A percentile compares a stretch with the other conserved stretches of the same genome.
Evolutionary conservation across 2,113 vertebrate genomes (phyloP).

Genomic region (Tachuris rubrigastra): DNA sequence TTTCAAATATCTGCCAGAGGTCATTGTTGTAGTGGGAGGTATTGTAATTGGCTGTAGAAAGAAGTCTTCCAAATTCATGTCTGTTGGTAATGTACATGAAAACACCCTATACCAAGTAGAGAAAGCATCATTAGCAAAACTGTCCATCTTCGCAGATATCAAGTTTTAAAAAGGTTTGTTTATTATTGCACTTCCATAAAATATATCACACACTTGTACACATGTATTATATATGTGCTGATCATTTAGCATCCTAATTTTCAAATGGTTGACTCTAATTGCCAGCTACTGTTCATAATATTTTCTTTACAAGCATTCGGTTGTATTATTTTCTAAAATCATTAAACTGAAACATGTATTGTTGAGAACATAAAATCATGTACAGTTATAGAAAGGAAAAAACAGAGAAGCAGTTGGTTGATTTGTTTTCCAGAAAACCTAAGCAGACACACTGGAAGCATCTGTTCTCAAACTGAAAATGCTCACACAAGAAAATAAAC

Average conservation of each 20-base stretch:
- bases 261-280: not conserved
- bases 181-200: not conserved
- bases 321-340: not conserved
- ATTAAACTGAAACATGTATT: not conserved
- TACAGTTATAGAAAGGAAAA: not conserved
- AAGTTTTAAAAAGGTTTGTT: not conserved
- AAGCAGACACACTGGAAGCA: not conserved
- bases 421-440: slow-evolving; percentile 25
- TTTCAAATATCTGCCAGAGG: slow-evolving; percentile 98
- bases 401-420: not conserved
- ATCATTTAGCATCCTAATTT: not conserved
- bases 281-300: not conserved
- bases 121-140: slow-evolving; percentile 58
- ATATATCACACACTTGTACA: not conserved
- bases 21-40: slow-evolving; percentile 93
- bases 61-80: slow-evolving; percentile 93
- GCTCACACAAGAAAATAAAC: not conserved
- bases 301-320: not conserved
- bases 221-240: not conserved
- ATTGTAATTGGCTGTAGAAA: slow-evolving; percentile 96
- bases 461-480: not conserved
- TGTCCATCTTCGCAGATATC: not conserved
- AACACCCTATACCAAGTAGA: slow-evolving; percentile 84
- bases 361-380: not conserved
- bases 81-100: slow-evolving; percentile 98